Percentiles rank a stretch among this genome's conserved stretches.
Conservation (phyloP, 2,888 invertebrate genomes). For the Diaprepes abbreviatus region DNA sequence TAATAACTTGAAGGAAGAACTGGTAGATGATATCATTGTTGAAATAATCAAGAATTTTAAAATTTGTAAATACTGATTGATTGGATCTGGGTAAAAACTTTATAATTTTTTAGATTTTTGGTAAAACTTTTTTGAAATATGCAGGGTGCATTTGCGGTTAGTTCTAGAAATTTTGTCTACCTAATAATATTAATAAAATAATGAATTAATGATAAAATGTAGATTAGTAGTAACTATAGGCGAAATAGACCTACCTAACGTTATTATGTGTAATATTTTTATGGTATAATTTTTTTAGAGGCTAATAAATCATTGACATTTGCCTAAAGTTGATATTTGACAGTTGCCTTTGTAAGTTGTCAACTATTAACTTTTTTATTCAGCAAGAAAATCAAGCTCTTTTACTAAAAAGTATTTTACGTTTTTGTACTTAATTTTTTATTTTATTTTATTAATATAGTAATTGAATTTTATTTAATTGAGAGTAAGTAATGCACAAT, state of each 20-base stretch:
- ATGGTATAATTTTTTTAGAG: neutral
- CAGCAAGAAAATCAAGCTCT: neutral
- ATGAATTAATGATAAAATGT: constrained; percentile 16
- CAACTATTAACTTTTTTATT: neutral
- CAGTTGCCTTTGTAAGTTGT: neutral
- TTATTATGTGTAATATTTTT: constrained; percentile 4
- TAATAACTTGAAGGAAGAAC: neutral
- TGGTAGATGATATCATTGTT: neutral
- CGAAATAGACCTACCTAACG: neutral
- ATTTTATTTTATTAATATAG: neutral
- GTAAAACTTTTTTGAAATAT: constrained; percentile 11
- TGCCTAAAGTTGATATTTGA: neutral
- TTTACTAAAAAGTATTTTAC: constrained; percentile 13
- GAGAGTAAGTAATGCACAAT: constrained; percentile 13
- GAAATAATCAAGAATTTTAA: neutral
- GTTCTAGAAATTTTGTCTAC: too few relatives aligned
- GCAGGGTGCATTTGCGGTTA: constrained; percentile 27
- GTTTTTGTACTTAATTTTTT: constrained; percentile 25
- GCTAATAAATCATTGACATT: neutral
- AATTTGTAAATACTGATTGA: neutral
- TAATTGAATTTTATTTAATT: neutral
- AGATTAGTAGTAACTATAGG: constrained; percentile 4
- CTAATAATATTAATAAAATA: constrained; percentile 8
- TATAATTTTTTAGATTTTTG: constrained; percentile 5
- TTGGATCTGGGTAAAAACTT: neutral